Base-by-base conservation (phyloP, 2,113 vertebrate species). In the Tursiops truncatus region DNA sequence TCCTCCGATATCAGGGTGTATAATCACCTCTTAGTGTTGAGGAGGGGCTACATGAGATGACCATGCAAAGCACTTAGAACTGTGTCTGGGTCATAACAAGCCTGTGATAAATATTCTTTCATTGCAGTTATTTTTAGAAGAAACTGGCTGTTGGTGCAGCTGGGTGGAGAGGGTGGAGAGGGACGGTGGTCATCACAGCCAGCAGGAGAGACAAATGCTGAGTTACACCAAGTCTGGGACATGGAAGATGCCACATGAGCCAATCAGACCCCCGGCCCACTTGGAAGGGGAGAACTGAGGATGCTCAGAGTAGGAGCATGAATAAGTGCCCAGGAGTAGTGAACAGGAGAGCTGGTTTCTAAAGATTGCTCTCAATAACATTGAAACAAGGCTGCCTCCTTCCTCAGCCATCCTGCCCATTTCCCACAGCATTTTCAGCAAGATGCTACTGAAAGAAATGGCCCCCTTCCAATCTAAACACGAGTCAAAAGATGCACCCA, bases 241-340 rank as follows among this genome's bases (percentile, higher is more conserved):
- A 0, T 21, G 60, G 89, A 44, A 91, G 77, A 44, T 58, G 38
- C 38, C 77, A 11, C 1, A 1, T 17, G 21, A 70, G 50, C 28
- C 7, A 6, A 8, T n/a, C 36, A 26, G 36, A 70, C 23, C 50
- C 47, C n/a, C 8, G 7, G 58, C 23, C 47, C 50, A 8, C 28
- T 6, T 63, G 3, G 36, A n/a, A 60, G 9, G 14, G 77, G 31
- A 20, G 53, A 44, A 6, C 53, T 6, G 7, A n/a, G 23, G 36
- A 41, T 26, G 50, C 50, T 70, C 50, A 44, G 65, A 60, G 65
- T 38, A n/a, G 31, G 38, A 25, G 65, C 20, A 41, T 36, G 26
- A 53, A 33, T 25, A 6, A 18, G 4, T 2, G 4, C 20, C 10
- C 6, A 4, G 50, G 50, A 25, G 9, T 5, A 2, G 26, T 3